Base-by-base conservation (phyloP, 2,113 vertebrate species). In the Marcusenius ussheri region DNA sequence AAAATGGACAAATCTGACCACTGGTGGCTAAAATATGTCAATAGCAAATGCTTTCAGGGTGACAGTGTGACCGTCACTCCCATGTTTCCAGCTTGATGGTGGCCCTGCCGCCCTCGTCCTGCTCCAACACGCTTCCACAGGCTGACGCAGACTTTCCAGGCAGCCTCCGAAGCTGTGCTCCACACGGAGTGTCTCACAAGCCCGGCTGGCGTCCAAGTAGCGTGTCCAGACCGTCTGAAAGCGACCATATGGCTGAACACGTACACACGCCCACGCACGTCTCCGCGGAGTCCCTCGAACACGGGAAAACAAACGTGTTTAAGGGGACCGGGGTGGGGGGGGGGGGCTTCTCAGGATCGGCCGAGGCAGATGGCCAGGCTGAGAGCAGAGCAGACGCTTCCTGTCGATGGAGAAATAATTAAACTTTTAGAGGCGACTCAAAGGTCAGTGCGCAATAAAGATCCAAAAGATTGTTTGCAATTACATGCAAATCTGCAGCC, bases 381-480 rank as follows among this genome's bases (percentile, higher is more conserved):
- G 19, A 84, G 85, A 56, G 17, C 27, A 39, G 17, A n/a, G 45
- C 49, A 53, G 50, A 31, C 27, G 50, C 85, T 87, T 35, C 3
- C 49, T 56, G 85, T 53, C 50, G 5, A 87, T 53, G 31, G 85
- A 87, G 50, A 87, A 24, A 53, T 87, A 87, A 87, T 35, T 87
- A 53, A 87, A 87, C n/a, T 53, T 87, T 87, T 53, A 47, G 27
- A 35, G 50, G 47, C 24, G 83, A 50, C 24, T 27, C n/a, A 49
- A 53, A 86, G 45, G 83, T 50, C 83, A n/a, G 21, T 5, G 19
- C 50, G 17, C 49, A 53, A 53, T 53, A 39, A 51, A 87, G 85
- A 87, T 50, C 13, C n/a, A 39, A 53, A 87, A 31, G 49, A 53
- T 47, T 87, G 85, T 84, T 84, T 87, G 85, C 85, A 87, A 87